Evolutionary conservation across 2,113 vertebrate genomes (phyloP).

Genomic region (Indicator indicator): DNA sequence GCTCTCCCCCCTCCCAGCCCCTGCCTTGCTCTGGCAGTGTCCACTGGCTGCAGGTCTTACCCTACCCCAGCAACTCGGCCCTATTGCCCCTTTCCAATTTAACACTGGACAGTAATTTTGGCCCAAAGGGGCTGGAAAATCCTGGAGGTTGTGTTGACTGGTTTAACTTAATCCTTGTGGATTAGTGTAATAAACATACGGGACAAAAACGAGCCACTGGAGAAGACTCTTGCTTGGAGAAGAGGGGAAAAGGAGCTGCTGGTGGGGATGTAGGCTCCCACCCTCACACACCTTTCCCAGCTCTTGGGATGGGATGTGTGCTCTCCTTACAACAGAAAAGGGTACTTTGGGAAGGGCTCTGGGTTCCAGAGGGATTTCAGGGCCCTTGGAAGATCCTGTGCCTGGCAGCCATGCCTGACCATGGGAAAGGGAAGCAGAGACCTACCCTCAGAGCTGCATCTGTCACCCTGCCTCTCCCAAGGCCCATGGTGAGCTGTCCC

Average conservation of each 20-base stretch:
- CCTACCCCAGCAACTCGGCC: background rate
- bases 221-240: background rate
- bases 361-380: too few relatives aligned
- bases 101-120: conserved; percentile 63
- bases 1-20: accelerated
- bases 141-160: conserved; percentile 22
- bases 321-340: background rate
- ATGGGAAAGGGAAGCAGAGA: background rate
- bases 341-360: background rate
- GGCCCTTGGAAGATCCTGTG: background rate
- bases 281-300: background rate
- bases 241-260: background rate
- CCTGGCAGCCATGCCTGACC: accelerated
- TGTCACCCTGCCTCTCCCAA: background rate
- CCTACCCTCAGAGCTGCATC: too few relatives aligned
- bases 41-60: background rate
- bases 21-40: too few relatives aligned
- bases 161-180: conserved; percentile 76
- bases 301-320: background rate
- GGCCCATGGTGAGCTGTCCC: background rate
- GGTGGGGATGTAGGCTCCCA: accelerated
- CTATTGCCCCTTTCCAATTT: background rate
- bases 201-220: background rate
- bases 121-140: conserved; percentile 36
- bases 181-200: conserved; percentile 75